Evolutionary conservation across 2,888 invertebrate genomes (phyloP).

Genomic region (Pilophorus perplexus): DNA sequence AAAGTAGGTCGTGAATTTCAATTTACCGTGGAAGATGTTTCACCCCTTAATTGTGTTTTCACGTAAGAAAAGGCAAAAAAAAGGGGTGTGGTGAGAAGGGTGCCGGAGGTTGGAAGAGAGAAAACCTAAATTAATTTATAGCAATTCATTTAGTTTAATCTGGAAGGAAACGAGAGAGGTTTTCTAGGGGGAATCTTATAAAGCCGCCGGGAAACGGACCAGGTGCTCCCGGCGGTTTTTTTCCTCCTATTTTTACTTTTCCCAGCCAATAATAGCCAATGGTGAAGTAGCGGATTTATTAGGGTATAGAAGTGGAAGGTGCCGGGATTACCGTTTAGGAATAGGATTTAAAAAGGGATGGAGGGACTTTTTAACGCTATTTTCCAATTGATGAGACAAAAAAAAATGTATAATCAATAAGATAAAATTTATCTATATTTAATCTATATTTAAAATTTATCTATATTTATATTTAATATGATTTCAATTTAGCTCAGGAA

Average conservation of each 20-base stretch:
- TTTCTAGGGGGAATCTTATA: constrained; percentile 24
- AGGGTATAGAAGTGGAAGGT: neutral
- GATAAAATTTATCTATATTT: too few species aligned
- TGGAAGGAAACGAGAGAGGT: constrained; percentile 21
- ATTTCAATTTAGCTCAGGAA: too few species aligned
- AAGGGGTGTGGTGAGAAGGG: constrained; percentile 3
- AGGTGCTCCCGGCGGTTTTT: neutral
- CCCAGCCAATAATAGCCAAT: neutral
- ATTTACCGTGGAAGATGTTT: constrained; percentile 39
- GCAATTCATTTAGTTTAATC: constrained; percentile 44
- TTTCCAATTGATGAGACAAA: too few species aligned
- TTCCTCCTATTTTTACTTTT: neutral
- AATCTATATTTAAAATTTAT: too few species aligned
- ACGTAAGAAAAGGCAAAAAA: constrained; percentile 15
- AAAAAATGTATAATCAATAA: too few species aligned
- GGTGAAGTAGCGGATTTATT: neutral
- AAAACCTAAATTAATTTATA: constrained; percentile 44
- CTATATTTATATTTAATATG: too few species aligned
- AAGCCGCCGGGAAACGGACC: constrained; percentile 1
- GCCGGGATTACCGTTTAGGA: neutral
- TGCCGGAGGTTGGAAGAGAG: constrained; percentile 15
- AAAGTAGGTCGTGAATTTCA: constrained; percentile 39
- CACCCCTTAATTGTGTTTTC: constrained; percentile 40
- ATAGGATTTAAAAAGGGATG: neutral
- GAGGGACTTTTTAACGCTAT: too few species aligned